Evolutionary conservation across 2,797 vertebrate genomes (phyloP).

Genomic region (Sebastes steindachneri): DNA sequence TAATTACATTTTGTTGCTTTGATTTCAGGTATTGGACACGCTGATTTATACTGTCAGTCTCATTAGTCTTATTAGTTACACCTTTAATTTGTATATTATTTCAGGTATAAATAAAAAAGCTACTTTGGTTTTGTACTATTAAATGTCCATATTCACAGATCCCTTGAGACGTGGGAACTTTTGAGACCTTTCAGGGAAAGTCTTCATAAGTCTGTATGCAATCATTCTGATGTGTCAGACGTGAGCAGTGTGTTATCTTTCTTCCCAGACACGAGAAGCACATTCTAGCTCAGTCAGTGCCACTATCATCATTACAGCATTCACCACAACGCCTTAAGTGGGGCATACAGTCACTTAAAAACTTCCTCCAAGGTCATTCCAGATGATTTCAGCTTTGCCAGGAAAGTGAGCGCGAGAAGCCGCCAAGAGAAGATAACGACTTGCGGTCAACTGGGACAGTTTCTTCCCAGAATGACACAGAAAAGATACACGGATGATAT

Average conservation of each 20-base stretch:
- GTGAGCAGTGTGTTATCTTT: background rate
- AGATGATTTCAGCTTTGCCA: too few relatives aligned
- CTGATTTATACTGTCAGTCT: too few relatives aligned
- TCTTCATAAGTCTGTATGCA: too few relatives aligned
- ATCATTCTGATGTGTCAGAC: background rate
- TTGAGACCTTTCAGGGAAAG: too few relatives aligned
- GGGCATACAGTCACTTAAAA: too few relatives aligned
- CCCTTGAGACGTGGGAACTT: too few relatives aligned
- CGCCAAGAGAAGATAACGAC: background rate
- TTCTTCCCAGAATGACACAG: background rate
- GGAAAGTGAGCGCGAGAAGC: background rate
- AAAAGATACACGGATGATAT: background rate
- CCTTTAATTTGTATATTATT: background rate
- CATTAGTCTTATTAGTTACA: too few relatives aligned
- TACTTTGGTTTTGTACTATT: background rate
- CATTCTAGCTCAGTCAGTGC: background rate
- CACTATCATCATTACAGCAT: background rate
- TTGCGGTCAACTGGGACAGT: background rate
- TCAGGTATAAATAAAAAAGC: background rate
- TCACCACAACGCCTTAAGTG: background rate
- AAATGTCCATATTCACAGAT: background rate
- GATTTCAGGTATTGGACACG: too few relatives aligned
- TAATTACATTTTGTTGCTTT: too few relatives aligned
- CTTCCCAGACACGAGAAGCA: background rate
- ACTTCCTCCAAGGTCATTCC: background rate